Evolutionary conservation across 1,140 invertebrate species (phyloP).

Genomic region (Eubasilissa regina): DNA sequence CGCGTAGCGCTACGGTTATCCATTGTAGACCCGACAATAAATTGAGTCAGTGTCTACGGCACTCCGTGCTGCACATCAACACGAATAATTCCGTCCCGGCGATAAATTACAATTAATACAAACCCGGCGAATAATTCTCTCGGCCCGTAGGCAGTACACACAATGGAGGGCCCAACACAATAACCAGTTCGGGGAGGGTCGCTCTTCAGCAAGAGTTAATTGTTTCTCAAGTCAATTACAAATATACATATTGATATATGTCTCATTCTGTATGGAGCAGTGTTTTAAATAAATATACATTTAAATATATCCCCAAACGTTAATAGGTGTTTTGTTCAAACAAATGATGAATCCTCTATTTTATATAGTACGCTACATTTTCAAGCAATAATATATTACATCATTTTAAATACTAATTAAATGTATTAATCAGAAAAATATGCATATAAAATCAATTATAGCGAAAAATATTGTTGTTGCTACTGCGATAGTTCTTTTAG

Average conservation of each 20-base stretch:
- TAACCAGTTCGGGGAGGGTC: neutral
- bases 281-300: too few species aligned
- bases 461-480: too few species aligned
- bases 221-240: slow-evolving; percentile 4
- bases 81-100: neutral
- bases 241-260: neutral
- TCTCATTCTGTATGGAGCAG: too few species aligned
- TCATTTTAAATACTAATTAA: too few species aligned
- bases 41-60: neutral
- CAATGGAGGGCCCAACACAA: neutral
- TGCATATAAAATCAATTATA: too few species aligned
- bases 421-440: too few species aligned
- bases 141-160: neutral
- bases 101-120: slow-evolving; percentile 30
- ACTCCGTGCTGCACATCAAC: neutral
- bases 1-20: neutral
- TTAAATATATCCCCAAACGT: too few species aligned
- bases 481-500: too few species aligned
- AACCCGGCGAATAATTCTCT: neutral
- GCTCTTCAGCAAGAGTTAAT: slow-evolving; percentile 4
- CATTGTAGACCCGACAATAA: neutral
- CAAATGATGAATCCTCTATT: too few species aligned
- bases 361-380: too few species aligned
- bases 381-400: too few species aligned
- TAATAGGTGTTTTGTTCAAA: too few species aligned